Base-by-base conservation (phyloP, 2,888 invertebrate species). In the Phytoseiulus persimilis region DNA sequence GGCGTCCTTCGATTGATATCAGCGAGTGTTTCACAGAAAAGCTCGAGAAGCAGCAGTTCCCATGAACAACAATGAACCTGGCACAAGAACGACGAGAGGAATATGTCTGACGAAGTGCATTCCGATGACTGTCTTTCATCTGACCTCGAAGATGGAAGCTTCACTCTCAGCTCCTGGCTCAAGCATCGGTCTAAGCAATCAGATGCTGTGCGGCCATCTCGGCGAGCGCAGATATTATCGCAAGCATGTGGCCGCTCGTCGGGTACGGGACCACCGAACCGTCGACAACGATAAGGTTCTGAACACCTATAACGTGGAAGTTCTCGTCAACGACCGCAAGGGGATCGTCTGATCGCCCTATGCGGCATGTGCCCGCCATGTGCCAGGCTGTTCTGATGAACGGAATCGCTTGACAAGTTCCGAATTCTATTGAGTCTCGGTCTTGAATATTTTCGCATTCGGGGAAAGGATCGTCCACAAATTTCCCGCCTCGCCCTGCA, bases 321-420 rank as follows among this genome's bases (percentile, higher is more conserved):
- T 87, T n/a, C 6, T 87, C 87, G 45, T 87, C 33, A 6, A 87
- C 87, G 6, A 87, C 32, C 0, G 87, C 87, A 5, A 87, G 32
- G 32, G 87, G 33, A 14, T 32, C n/a, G 31, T 87, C 9, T 87
- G 87, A 9, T 11, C 6, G 3, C 45, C 33, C 33, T 28, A 87
- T 3, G 11, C 87, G 87, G 23, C 87, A 87, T 6, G 87, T 33
- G 18, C 32, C 87, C 14, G 87, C n/a, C 87, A 33, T 87, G 33
- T 87, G 87, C 33, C 87, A 87, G 9, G 87, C 87, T 6, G 33
- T 31, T 11, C 45, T 18, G 39, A 87, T 31, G 45, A 18, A 87
- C 3, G 87, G 87, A 11, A n/a, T 23, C n/a, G 87, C 87, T 87
- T 87, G 87, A 33, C 87, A 87, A 31, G 87, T 45, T 11, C 87